Conservation (phyloP, 2,113 vertebrate species). For the Okapia johnstoni region DNA sequence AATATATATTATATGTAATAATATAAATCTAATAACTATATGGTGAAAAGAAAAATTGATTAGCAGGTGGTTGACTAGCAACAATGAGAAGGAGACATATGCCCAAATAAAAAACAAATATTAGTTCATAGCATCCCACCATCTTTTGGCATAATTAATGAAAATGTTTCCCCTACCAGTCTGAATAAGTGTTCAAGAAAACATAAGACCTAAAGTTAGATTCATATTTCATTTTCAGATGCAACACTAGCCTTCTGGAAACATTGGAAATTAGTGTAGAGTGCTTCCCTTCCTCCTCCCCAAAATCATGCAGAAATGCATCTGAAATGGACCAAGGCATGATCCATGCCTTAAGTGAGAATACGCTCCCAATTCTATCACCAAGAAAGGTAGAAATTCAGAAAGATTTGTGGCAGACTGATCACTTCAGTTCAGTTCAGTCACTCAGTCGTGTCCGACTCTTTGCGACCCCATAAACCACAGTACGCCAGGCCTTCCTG, state of each 20-base stretch:
- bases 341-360: not conserved
- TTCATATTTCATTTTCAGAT: not conserved
- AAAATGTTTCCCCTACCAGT: not conserved
- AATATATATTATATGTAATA: not conserved
- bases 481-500: too few relatives aligned
- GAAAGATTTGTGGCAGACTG: not conserved
- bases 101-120: not conserved
- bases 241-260: not conserved
- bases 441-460: too few relatives aligned
- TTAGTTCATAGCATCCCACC: not conserved
- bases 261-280: not conserved
- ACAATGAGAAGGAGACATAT: not conserved
- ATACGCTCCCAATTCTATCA: not conserved
- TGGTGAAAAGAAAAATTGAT: not conserved
- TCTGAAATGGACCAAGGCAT: not conserved
- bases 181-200: constrained; percentile 2
- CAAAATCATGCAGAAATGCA: not conserved
- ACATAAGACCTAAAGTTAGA: not conserved
- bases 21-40: not conserved
- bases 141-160: constrained; percentile 10
- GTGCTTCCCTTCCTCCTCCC: not conserved
- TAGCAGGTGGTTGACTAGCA: not conserved
- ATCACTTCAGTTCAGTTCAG: not conserved
- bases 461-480: too few relatives aligned
- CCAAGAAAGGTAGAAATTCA: not conserved